Evolutionary conservation across 1,140 invertebrate species (phyloP).

Genomic region (Nilaparvata lugens): DNA sequence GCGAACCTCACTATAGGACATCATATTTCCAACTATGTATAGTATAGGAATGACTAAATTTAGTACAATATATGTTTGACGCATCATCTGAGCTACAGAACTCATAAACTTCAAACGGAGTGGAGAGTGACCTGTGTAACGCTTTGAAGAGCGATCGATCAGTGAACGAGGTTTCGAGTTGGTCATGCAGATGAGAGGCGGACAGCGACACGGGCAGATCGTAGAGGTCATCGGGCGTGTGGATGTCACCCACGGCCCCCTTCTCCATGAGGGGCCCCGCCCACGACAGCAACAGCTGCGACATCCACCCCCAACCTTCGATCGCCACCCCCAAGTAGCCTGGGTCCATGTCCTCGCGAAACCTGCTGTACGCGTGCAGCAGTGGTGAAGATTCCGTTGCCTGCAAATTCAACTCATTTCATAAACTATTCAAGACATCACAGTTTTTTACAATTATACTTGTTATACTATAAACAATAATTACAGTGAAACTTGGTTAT

Average conservation of each 20-base stretch:
- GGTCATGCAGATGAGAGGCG: conserved; percentile 45
- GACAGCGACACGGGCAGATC: conserved; percentile 66
- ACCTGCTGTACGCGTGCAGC: conserved; percentile 44
- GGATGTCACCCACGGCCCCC: conserved; percentile 62
- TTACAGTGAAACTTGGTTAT: no score
- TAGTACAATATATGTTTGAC: no score
- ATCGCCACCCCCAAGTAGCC: conserved; percentile 68
- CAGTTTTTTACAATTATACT: no score
- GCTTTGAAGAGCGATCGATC: conserved; percentile 53
- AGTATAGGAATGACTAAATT: no score
- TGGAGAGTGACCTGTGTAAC: conserved; percentile 59
- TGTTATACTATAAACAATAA: no score
- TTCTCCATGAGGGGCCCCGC: conserved; percentile 76
- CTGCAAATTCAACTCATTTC: no score
- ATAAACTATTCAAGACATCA: no score
- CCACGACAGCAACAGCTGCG: conserved; percentile 78
- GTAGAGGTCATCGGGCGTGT: conserved; percentile 71
- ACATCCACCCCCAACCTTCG: conserved; percentile 58
- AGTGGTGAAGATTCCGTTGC: conserved; percentile 39
- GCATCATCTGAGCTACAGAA: no score
- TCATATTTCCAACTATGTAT: no score
- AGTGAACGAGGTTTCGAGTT: conserved; percentile 44
- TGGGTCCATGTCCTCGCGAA: conserved; percentile 55
- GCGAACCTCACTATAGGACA: no score
- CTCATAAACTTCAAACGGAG: no score